Conservation (phyloP, 2,113 vertebrate species). For the Bambusicola thoracicus region DNA sequence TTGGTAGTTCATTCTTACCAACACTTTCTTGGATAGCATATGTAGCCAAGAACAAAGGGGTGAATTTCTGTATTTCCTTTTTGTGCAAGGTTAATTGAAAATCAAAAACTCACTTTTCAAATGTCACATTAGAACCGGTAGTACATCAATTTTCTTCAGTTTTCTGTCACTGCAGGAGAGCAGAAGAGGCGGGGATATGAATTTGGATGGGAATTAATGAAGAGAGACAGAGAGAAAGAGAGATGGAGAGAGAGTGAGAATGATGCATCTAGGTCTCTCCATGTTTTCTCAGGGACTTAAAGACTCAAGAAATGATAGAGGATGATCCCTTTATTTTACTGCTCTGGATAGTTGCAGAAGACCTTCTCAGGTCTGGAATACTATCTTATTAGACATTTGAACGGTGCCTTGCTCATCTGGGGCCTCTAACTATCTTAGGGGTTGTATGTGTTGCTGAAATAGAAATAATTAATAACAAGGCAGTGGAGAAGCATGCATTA, state of each 20-base stretch:
- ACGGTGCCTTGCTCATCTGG: neutral
- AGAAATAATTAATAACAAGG: neutral
- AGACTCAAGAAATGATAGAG: neutral
- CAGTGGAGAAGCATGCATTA: rapidly evolving
- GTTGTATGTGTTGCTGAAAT: neutral
- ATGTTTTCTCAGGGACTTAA: neutral
- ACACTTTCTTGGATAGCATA: conserved; percentile 34
- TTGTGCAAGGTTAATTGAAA: conserved; percentile 81
- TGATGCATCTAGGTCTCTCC: neutral
- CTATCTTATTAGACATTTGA: neutral
- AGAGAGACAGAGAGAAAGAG: neutral
- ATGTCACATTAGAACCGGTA: conserved; percentile 73
- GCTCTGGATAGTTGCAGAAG: neutral
- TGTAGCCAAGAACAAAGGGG: conserved; percentile 68
- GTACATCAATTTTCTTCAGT: conserved; percentile 75
- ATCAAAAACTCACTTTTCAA: conserved; percentile 78
- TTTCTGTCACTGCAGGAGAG: conserved; percentile 41
- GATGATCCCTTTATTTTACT: neutral
- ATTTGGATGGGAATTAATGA: neutral
- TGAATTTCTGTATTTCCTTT: conserved; percentile 74
- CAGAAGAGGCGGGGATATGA: neutral
- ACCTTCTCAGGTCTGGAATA: neutral
- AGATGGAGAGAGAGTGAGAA: rapidly evolving
- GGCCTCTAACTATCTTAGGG: neutral
- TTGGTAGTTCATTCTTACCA: neutral